Percentiles rank a stretch among this genome's conserved stretches.
Evolutionary conservation across 2,888 invertebrate species (phyloP).

Genomic region (Cheilosia urbana): DNA sequence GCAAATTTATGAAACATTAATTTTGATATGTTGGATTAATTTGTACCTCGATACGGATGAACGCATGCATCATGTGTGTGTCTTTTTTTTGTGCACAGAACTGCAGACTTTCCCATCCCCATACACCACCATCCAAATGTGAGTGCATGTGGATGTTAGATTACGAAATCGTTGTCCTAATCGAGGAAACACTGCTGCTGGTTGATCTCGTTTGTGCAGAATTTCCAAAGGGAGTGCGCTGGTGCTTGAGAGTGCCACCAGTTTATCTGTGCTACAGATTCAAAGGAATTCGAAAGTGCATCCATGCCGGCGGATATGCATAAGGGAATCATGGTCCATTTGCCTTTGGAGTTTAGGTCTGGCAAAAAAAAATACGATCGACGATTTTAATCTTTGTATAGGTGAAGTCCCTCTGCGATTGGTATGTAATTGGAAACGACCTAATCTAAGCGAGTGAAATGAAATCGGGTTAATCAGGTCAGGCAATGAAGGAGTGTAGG

Average conservation of each 20-base stretch:
- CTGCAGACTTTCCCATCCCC: neutral
- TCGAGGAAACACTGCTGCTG: conserved; percentile 34
- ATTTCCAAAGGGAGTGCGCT: conserved; percentile 15
- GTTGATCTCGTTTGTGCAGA: conserved; percentile 33
- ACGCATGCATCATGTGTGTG: conserved; percentile 41
- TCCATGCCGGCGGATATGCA: neutral
- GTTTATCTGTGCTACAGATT: conserved; percentile 30
- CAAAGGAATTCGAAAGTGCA: conserved; percentile 29
- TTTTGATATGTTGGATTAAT: conserved; percentile 62
- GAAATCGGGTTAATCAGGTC: neutral
- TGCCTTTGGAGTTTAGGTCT: neutral
- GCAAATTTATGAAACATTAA: conserved; percentile 62
- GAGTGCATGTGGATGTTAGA: conserved; percentile 9
- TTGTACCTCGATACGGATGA: conserved; percentile 55
- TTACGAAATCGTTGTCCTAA: conserved; percentile 10
- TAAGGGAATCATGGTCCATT: conserved; percentile 9
- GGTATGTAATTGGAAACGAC: neutral
- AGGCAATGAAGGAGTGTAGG: neutral
- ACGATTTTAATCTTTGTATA: conserved; percentile 4
- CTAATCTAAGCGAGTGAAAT: neutral
- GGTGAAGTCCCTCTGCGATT: neutral
- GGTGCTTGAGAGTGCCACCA: neutral
- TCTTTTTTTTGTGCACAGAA: neutral
- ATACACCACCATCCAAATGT: neutral
- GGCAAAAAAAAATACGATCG: conserved; percentile 21